Conservation (phyloP, 2,888 invertebrate species). For the Lasiommata megera region DNA sequence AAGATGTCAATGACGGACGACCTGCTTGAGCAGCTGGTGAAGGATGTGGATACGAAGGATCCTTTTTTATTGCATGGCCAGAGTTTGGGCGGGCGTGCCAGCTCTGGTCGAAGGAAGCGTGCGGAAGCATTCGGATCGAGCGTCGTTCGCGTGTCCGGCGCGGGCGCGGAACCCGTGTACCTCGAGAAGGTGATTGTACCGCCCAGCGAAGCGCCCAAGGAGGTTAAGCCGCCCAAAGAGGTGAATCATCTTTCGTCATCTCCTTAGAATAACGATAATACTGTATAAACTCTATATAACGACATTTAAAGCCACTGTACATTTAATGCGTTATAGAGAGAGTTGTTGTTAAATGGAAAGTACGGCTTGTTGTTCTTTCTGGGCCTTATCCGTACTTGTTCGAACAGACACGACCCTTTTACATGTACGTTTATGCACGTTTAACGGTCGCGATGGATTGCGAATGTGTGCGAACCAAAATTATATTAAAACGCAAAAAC, state of each 20-base stretch:
- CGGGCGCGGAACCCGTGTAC: constrained; percentile 52
- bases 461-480: too few relatives aligned
- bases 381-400: too few relatives aligned
- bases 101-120: constrained; percentile 60
- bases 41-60: constrained; percentile 52
- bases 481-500: too few relatives aligned
- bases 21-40: constrained; percentile 51
- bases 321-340: too few relatives aligned
- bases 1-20: constrained; percentile 50
- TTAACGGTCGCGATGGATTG: too few relatives aligned
- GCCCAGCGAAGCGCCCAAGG: constrained; percentile 33
- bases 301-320: too few relatives aligned
- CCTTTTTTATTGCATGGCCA: constrained; percentile 75
- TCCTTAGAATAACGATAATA: too few relatives aligned
- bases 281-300: too few relatives aligned
- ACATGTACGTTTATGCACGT: too few relatives aligned
- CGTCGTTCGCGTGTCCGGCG: constrained; percentile 47
- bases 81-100: constrained; percentile 65
- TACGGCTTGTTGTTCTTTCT: too few relatives aligned
- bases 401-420: too few relatives aligned
- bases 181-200: constrained; percentile 33
- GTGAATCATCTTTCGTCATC: not conserved
- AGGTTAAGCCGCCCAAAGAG: constrained; percentile 31
- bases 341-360: too few relatives aligned
- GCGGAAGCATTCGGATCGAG: constrained; percentile 56